Conservation (phyloP, 2,113 vertebrate genomes). For the Athene cunicularia region DNA sequence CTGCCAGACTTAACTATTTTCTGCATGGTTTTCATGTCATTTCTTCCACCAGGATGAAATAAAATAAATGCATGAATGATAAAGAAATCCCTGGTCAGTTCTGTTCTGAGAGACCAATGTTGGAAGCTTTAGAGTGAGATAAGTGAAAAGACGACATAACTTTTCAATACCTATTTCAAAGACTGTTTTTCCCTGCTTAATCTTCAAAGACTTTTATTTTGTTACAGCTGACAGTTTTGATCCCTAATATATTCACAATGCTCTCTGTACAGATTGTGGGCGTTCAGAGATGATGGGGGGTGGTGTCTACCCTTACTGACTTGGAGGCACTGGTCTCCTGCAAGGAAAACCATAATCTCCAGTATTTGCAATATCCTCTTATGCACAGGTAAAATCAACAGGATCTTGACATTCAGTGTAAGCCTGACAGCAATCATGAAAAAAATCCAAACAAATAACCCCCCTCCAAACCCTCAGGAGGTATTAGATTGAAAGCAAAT, state of each 20-base stretch:
- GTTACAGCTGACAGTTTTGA: not conserved
- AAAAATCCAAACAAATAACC: not conserved
- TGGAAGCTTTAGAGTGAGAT: not conserved
- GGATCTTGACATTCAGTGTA: not conserved
- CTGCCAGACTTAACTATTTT: constrained; percentile 30
- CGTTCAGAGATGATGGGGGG: not conserved
- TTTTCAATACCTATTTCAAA: not conserved
- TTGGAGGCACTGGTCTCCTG: not conserved
- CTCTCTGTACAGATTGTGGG: not conserved
- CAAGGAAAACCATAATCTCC: not conserved
- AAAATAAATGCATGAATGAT: constrained; percentile 18
- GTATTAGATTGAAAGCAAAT: not conserved
- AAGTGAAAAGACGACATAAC: not conserved
- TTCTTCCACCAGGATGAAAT: constrained; percentile 16
- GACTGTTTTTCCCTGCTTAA: not conserved
- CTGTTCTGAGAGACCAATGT: not conserved
- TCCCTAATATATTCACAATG: not conserved
- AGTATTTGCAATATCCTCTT: not conserved
- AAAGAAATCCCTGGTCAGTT: constrained; percentile 16
- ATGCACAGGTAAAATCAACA: not conserved
- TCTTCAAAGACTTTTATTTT: constrained; percentile 22
- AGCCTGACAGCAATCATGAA: not conserved
- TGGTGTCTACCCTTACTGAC: not conserved
- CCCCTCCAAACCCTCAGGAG: not conserved
- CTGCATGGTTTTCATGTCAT: not conserved